Evolutionary conservation across 2,113 vertebrate genomes (phyloP).

Genomic region (Danionella cerebrum): DNA sequence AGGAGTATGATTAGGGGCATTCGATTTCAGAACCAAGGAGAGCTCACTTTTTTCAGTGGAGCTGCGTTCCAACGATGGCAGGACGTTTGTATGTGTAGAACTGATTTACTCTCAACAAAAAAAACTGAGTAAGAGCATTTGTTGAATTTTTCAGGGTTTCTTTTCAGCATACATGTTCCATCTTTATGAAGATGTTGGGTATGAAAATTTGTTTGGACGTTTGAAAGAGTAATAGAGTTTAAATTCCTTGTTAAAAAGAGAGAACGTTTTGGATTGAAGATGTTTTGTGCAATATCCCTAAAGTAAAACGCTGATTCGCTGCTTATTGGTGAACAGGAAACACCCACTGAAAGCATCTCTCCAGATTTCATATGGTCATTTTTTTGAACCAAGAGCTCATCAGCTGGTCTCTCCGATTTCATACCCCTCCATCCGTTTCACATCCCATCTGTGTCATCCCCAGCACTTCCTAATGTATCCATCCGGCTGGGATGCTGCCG

Average conservation of each 20-base stretch:
- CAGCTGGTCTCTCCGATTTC: not conserved
- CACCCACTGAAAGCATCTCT: not conserved
- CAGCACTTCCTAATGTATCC: conserved; percentile 11
- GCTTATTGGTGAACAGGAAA: not conserved
- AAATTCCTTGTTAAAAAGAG: no score
- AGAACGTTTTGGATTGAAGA: no score
- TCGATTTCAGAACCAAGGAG: conserved; percentile 10
- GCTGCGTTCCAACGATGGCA: not conserved
- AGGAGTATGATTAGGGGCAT: not conserved
- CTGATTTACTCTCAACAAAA: no score
- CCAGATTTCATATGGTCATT: not conserved
- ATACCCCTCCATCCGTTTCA: not conserved
- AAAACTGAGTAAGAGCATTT: no score
- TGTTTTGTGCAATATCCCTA: no score
- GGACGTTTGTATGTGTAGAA: not conserved
- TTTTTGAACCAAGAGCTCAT: not conserved
- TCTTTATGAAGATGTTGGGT: no score
- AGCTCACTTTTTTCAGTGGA: not conserved
- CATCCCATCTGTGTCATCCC: conserved; percentile 20
- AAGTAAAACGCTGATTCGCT: no score
- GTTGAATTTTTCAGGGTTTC: no score
- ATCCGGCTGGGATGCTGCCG: not conserved
- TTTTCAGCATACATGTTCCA: no score
- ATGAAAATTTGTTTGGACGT: no score
- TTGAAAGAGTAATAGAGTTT: no score